Evolutionary conservation across 2,797 vertebrate genomes (phyloP).

Genomic region (Erpetoichthys calabaricus): DNA sequence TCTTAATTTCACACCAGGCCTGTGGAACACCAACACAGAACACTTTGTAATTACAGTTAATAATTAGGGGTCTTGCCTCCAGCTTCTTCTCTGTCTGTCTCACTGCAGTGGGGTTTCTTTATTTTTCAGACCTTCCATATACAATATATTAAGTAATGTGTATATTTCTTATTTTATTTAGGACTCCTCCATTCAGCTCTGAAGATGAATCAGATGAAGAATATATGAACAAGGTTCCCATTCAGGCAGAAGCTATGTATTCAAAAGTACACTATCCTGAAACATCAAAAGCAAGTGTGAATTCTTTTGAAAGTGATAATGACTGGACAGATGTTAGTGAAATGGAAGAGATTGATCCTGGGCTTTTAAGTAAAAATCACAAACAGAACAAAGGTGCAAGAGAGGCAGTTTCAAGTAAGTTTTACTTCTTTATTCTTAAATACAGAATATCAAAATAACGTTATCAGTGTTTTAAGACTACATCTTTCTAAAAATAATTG

Average conservation of each 20-base stretch:
- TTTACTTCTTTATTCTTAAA: slow-evolving; percentile 15
- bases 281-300: slow-evolving; percentile 19
- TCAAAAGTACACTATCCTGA: background rate
- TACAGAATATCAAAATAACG: no score
- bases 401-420: slow-evolving; percentile 26
- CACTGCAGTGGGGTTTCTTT: slow-evolving; percentile 16
- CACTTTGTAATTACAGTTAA: no score
- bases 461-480: no score
- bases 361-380: background rate
- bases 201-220: slow-evolving; percentile 44
- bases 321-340: slow-evolving; percentile 22
- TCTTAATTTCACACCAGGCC: no score
- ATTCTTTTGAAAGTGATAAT: slow-evolving; percentile 16
- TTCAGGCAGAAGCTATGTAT: background rate
- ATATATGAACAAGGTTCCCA: slow-evolving; percentile 18
- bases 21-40: no score
- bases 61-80: no score
- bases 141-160: slow-evolving; percentile 4
- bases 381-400: slow-evolving; percentile 10
- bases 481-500: no score
- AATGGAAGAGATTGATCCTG: slow-evolving; percentile 17
- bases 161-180: slow-evolving; percentile 15
- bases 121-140: slow-evolving; percentile 12
- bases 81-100: no score
- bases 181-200: slow-evolving; percentile 54